phyloP scores from a whole-genome alignment of 2,888 invertebrate species.

The Pocota personata region DNA sequence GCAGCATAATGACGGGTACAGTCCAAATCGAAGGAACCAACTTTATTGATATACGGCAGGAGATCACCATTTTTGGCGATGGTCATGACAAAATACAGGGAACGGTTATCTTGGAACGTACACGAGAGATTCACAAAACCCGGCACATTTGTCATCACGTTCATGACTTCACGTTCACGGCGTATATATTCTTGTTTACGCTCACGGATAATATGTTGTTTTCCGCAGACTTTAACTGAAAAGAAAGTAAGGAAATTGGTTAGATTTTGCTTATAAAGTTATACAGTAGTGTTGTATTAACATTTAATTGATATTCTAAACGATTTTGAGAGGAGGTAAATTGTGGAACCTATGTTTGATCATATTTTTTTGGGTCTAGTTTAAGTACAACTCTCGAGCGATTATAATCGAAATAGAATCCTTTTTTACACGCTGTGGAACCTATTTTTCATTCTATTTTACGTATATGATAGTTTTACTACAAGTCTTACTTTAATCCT shows the following conservation, averaged over 20 bases:
- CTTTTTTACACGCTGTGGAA: no score
- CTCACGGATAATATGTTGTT: slow-evolving; percentile 95
- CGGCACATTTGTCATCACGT: slow-evolving; percentile 91
- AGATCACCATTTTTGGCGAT: slow-evolving; percentile 98
- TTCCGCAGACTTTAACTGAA: slow-evolving; percentile 98
- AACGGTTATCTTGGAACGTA: slow-evolving; percentile 97
- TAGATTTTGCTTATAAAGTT: background rate
- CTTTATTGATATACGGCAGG: slow-evolving; percentile 94
- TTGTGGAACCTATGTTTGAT: no score
- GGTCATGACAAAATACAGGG: slow-evolving; percentile 97
- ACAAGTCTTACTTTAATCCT: no score
- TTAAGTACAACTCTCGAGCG: no score
- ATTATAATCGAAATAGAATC: no score
- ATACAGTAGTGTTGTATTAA: background rate
- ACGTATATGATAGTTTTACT: no score
- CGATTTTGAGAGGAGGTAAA: background rate
- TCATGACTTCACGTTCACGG: slow-evolving; percentile 96
- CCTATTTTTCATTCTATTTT: no score
- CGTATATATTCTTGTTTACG: slow-evolving; percentile 96
- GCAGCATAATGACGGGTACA: slow-evolving; percentile 97
- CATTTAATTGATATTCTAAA: background rate
- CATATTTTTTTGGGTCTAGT: no score
- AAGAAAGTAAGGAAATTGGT: slow-evolving; percentile 47
- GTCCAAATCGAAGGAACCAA: slow-evolving; percentile 94
- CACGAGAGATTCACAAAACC: slow-evolving; percentile 97